A percentile compares a stretch with the other conserved stretches of the same genome.
Conservation (phyloP, 2,888 invertebrate genomes). For the Clitarchus hookeri region DNA sequence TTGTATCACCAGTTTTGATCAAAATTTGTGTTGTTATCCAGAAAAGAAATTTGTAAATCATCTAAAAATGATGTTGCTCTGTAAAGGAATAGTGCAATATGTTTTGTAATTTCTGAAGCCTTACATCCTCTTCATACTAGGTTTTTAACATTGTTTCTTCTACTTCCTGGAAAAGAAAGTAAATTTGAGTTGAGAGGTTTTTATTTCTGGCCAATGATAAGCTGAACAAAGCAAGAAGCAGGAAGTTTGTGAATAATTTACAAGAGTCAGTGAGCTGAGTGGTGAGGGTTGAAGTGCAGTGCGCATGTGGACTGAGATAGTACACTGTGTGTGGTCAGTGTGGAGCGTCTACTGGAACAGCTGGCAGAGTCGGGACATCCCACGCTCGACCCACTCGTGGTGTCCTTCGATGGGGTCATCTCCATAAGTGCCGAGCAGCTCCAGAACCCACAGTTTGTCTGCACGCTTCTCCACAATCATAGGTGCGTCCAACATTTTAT, state of each 20-base stretch:
- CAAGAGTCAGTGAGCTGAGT: too few species aligned
- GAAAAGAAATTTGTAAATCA: too few species aligned
- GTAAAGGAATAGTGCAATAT: too few species aligned
- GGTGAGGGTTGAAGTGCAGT: not conserved
- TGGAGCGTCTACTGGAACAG: slow-evolving; percentile 86
- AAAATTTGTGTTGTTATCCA: too few species aligned
- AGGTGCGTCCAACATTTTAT: slow-evolving; percentile 61
- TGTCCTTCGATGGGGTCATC: slow-evolving; percentile 75
- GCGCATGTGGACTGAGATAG: slow-evolving; percentile 24
- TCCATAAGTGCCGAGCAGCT: slow-evolving; percentile 81
- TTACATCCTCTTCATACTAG: too few species aligned
- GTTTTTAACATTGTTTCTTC: too few species aligned
- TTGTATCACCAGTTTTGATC: too few species aligned
- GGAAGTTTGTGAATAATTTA: not conserved
- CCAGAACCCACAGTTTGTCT: slow-evolving; percentile 77
- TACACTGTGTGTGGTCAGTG: slow-evolving; percentile 62
- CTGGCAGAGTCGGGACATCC: slow-evolving; percentile 82
- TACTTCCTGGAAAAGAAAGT: too few species aligned
- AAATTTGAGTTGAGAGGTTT: too few species aligned
- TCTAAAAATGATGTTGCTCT: too few species aligned
- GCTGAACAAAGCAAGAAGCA: not conserved
- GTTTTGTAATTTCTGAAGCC: too few species aligned
- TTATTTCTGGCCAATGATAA: not conserved
- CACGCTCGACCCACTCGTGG: slow-evolving; percentile 83
- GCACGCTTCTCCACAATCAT: slow-evolving; percentile 84